Percentiles rank a stretch among this genome's conserved stretches.
Evolutionary conservation across 1,140 invertebrate genomes (phyloP).

Genomic region (Diorhabda carinulata): DNA sequence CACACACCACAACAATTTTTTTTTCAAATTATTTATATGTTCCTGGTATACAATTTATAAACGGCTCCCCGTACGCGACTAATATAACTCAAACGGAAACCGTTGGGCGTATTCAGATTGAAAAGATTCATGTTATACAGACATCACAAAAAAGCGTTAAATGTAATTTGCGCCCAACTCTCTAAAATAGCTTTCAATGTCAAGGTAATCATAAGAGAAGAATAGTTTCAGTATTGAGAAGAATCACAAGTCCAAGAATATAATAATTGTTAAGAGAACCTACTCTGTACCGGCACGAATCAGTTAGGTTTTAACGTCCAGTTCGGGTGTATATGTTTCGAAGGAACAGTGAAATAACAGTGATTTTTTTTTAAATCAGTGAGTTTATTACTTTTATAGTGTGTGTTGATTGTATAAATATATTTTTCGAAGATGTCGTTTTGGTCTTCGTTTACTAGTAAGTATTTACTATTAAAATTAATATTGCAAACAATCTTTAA

Average conservation of each 20-base stretch:
- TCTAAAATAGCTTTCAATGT: background rate
- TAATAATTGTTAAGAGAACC: background rate
- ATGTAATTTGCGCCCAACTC: background rate
- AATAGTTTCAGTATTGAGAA: background rate
- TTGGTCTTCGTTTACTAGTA: background rate
- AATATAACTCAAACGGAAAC: too few species aligned
- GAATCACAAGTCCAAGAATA: background rate
- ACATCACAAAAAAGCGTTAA: background rate
- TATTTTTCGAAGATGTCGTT: background rate
- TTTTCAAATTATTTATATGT: too few species aligned
- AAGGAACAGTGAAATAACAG: background rate
- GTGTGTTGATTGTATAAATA: background rate
- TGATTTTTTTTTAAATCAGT: background rate
- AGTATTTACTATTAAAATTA: background rate
- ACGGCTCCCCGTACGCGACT: too few species aligned
- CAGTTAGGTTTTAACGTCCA: background rate
- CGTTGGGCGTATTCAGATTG: too few species aligned
- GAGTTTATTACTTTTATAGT: background rate
- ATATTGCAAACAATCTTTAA: too few species aligned
- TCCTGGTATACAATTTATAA: too few species aligned
- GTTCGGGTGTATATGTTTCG: too few species aligned
- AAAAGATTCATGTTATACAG: too few species aligned
- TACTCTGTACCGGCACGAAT: too few species aligned
- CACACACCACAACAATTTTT: too few species aligned
- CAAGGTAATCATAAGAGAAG: background rate